Evolutionary conservation across 1,140 invertebrate genomes (phyloP).

Genomic region (Zaprionus lachaisei): DNA sequence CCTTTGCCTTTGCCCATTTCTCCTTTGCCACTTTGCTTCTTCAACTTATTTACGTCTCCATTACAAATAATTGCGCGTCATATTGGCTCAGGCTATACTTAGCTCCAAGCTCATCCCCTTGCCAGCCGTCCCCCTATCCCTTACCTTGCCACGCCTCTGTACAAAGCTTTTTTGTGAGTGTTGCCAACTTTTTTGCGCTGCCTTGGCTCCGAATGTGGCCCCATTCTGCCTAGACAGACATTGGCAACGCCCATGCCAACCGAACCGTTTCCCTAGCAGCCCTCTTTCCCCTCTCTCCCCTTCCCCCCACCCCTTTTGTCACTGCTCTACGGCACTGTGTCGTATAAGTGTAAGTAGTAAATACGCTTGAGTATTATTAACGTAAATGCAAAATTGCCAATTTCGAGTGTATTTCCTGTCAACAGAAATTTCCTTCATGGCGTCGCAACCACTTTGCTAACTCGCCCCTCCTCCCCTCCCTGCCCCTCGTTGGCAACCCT

Average conservation of each 20-base stretch:
- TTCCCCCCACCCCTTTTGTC: not conserved
- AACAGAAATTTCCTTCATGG: slow-evolving; percentile 78
- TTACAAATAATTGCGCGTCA: slow-evolving; percentile 84
- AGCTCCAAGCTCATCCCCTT: slow-evolving; percentile 37
- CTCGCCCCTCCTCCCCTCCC: not conserved
- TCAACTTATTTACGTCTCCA: slow-evolving; percentile 83
- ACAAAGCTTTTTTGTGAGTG: slow-evolving; percentile 6
- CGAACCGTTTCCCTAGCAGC: not conserved
- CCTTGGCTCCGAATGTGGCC: slow-evolving; percentile 44
- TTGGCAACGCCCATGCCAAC: slow-evolving; percentile 26
- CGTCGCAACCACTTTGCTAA: slow-evolving; percentile 26
- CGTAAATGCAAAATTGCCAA: slow-evolving; percentile 85
- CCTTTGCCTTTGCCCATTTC: slow-evolving; percentile 49
- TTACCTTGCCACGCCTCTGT: not conserved
- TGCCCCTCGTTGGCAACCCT: not conserved
- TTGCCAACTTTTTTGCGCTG: slow-evolving; percentile 16
- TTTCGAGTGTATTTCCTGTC: slow-evolving; percentile 85
- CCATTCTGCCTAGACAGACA: slow-evolving; percentile 70
- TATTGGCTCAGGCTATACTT: slow-evolving; percentile 80
- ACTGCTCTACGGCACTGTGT: not conserved
- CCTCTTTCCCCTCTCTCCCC: not conserved
- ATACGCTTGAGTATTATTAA: slow-evolving; percentile 84
- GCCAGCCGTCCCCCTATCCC: not conserved
- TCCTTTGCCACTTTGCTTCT: slow-evolving; percentile 75
- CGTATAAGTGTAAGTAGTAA: slow-evolving; percentile 74